A percentile compares a stretch with the other conserved stretches of the same genome.
These are phyloP conservation scores for Artemia franciscana DNA, from an alignment of 1,140 invertebrate species.

Conservation along the genomic window DNA sequence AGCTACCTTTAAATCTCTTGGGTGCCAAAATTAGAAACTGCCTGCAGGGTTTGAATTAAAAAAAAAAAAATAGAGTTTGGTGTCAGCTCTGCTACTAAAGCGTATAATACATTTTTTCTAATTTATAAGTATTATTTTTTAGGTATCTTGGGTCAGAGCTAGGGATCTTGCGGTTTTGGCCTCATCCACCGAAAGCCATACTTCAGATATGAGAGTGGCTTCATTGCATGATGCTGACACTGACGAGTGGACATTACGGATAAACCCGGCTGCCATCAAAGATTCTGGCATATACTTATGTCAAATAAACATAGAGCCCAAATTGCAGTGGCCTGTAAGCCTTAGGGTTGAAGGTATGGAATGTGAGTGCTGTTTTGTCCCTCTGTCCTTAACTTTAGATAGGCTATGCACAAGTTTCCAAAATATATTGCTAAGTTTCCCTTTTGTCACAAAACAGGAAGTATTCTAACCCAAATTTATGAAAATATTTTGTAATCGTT, in stretches of 20 bases:
- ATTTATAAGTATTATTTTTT: conserved; percentile 15
- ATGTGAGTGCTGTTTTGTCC: neutral
- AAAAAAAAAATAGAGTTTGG: too few species aligned
- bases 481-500: too few species aligned
- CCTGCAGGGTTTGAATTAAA: too few species aligned
- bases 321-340: conserved; percentile 41
- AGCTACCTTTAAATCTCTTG: too few species aligned
- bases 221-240: conserved; percentile 27
- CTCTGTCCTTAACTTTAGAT: neutral
- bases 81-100: too few species aligned
- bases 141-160: conserved; percentile 53
- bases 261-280: conserved; percentile 31
- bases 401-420: too few species aligned
- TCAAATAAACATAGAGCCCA: conserved; percentile 54
- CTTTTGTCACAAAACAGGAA: too few species aligned
- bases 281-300: conserved; percentile 55
- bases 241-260: conserved; percentile 38
- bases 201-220: conserved; percentile 39
- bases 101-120: too few species aligned
- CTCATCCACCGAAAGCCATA: conserved; percentile 37
- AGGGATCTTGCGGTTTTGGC: conserved; percentile 48
- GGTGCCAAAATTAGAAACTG: too few species aligned
- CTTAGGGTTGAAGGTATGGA: conserved; percentile 43
- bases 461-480: too few species aligned
- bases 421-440: too few species aligned